Base-by-base conservation (phyloP, 2,797 vertebrate species). In the Paedocypris micromegethes region DNA sequence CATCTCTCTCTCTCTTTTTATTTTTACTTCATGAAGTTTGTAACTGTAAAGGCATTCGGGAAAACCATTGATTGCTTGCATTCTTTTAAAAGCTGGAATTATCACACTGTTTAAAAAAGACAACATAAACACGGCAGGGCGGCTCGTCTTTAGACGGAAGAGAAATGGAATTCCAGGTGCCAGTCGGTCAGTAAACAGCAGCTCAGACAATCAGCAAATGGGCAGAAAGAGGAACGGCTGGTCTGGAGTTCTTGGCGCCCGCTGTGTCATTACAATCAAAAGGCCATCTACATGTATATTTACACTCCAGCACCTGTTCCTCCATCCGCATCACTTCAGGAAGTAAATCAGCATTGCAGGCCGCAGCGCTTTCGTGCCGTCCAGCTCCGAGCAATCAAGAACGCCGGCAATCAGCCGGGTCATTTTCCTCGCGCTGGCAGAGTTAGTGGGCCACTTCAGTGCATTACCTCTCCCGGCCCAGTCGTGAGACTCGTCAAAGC, bases 231-330 rank as follows among this genome's bases (percentile, higher is more conserved):
- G 40, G 46, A 65, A 39, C 37, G 64, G 42, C 64, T 49, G 70
- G 59, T 59, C 73, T 64, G 48, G 53, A 71, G 56, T 54, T 7
- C 57, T 44, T 64, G 61, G 40, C 67, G 61, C 66, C 59, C 68
- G 62, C 68, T 58, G 53, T 71, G 65, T 75, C 68, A 78, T 78
- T 78, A 72, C 74, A 76, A 78, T 78, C 77, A 78, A 66, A 73
- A 57, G 62, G 75, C 69, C 53, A 76, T 72, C 71, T 74, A 80
- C 77, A 78, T 78, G 53, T 58, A 72, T 69, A 77, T 72, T 66
- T 78, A 68, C 52, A 72, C 65, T 66, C 72, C 49, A 71, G 66
- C 64, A 77, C 65, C 65, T 75, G 72, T 61, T 59, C 58, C 74
- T 70, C 57, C 74, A 53, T 78, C 50, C 45, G 43, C 44, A 67